These are phyloP conservation scores for Sus scrofa DNA, from an alignment of 2,113 vertebrate species.

Conservation along the genomic window DNA sequence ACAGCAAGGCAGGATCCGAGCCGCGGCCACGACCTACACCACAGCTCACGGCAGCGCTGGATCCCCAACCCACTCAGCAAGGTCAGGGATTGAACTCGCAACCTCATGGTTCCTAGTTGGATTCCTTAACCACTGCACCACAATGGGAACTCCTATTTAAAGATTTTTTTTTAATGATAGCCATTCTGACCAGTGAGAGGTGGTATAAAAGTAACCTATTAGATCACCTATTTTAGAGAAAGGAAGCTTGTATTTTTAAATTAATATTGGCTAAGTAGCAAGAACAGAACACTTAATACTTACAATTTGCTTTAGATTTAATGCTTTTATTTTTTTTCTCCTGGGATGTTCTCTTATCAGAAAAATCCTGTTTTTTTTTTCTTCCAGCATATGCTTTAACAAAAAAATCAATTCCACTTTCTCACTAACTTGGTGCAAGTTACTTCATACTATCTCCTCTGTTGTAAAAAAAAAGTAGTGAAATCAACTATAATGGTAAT, in stretches of 20 bases:
- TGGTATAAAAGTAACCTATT: no score
- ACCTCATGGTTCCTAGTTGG: no score
- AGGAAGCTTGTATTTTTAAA: constrained; percentile 24
- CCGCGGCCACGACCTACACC: no score
- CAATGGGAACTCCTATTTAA: no score
- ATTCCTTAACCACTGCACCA: no score
- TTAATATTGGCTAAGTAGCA: not conserved
- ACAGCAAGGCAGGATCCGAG: no score
- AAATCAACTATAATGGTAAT: no score
- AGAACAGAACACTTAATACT: not conserved
- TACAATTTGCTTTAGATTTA: constrained; percentile 35
- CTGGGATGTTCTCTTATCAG: not conserved
- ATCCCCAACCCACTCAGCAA: no score
- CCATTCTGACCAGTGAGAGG: no score
- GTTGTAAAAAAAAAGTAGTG: not conserved
- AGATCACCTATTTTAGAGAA: not conserved
- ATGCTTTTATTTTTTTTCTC: not conserved
- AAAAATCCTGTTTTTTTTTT: not conserved
- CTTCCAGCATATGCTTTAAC: not conserved
- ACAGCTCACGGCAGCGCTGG: no score
- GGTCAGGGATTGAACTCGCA: no score
- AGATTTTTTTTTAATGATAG: no score
- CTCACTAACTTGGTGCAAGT: not conserved
- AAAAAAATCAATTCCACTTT: constrained; percentile 18
- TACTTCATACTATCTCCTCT: not conserved